phyloP scores from a whole-genome alignment of 1,140 invertebrate genomes.

The Drosophila ironensis region DNA sequence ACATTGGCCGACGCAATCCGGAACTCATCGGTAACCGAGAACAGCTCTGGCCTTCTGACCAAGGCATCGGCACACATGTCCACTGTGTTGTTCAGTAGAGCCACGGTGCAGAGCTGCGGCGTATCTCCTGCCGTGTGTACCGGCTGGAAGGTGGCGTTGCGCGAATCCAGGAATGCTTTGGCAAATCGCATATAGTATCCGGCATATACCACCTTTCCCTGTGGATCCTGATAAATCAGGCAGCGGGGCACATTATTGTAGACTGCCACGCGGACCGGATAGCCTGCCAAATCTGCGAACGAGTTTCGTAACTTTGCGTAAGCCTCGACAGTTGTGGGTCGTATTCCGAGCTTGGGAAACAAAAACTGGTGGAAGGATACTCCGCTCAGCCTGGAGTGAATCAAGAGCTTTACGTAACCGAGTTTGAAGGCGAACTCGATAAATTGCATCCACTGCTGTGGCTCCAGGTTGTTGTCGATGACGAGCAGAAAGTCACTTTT shows the following conservation, averaged over 20 bases:
- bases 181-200: constrained; percentile 54
- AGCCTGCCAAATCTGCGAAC: constrained; percentile 8
- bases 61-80: constrained; percentile 55
- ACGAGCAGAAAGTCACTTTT: constrained; percentile 38
- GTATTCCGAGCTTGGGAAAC: constrained; percentile 26
- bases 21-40: constrained; percentile 14
- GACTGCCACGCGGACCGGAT: constrained; percentile 34
- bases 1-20: constrained; percentile 46
- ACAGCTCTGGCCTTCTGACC: constrained; percentile 3
- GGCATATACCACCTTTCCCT: constrained; percentile 8
- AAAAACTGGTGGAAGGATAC: constrained; percentile 19
- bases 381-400: constrained; percentile 2
- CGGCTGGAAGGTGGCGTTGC: constrained; percentile 39
- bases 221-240: constrained; percentile 23
- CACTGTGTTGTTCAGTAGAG: constrained; percentile 11
- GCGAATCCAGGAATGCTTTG: constrained; percentile 11
- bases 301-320: not conserved
- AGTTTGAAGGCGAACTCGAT: constrained; percentile 9
- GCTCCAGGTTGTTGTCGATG: not conserved
- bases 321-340: not conserved
- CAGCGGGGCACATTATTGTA: constrained; percentile 48
- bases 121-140: constrained; percentile 14
- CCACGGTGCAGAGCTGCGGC: constrained; percentile 25
- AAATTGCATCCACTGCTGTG: constrained; percentile 26
- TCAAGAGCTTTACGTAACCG: constrained; percentile 40